A percentile compares a stretch with the other conserved stretches of the same genome.
Evolutionary conservation across 2,888 invertebrate species (phyloP).

Genomic region (Coelogynopora nodosa): DNA sequence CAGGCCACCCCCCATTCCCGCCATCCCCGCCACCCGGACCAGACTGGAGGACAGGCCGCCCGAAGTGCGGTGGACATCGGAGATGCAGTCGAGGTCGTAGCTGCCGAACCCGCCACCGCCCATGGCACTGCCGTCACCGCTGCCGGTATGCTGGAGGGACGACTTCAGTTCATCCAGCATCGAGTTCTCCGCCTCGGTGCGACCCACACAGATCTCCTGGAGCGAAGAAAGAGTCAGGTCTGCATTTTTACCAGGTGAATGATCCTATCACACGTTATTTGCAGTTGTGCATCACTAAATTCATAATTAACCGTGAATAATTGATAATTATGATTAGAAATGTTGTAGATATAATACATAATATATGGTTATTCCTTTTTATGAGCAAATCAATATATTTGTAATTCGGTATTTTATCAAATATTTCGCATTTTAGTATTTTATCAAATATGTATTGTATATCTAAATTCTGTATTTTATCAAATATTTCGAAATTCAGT

Average conservation of each 20-base stretch:
- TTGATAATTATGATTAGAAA: too few relatives aligned
- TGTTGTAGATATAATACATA: too few relatives aligned
- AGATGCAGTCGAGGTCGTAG: not conserved
- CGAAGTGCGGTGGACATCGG: not conserved
- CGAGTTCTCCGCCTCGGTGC: slow-evolving; percentile 2
- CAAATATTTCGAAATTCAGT: too few relatives aligned
- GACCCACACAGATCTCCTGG: slow-evolving; percentile 3
- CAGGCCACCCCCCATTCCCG: not conserved
- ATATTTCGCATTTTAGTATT: too few relatives aligned
- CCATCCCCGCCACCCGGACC: not conserved
- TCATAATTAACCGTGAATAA: too few relatives aligned
- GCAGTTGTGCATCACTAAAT: too few relatives aligned
- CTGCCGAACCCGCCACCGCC: not conserved
- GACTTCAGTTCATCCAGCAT: slow-evolving; percentile 25
- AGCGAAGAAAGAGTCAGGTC: slow-evolving; percentile 76
- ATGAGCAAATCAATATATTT: too few relatives aligned
- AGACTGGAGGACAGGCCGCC: slow-evolving; percentile 17
- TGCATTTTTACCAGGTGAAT: slow-evolving; percentile 84
- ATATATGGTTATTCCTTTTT: too few relatives aligned
- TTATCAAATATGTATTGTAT: too few relatives aligned
- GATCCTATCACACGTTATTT: too few relatives aligned
- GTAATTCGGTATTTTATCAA: too few relatives aligned
- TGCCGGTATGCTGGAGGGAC: not conserved
- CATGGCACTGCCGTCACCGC: not conserved
- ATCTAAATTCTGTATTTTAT: too few relatives aligned